A percentile compares a stretch with the other conserved stretches of the same genome.
phyloP scores from a whole-genome alignment of 2,797 vertebrate genomes.

The Pantherophis alleghaniensis region DNA sequence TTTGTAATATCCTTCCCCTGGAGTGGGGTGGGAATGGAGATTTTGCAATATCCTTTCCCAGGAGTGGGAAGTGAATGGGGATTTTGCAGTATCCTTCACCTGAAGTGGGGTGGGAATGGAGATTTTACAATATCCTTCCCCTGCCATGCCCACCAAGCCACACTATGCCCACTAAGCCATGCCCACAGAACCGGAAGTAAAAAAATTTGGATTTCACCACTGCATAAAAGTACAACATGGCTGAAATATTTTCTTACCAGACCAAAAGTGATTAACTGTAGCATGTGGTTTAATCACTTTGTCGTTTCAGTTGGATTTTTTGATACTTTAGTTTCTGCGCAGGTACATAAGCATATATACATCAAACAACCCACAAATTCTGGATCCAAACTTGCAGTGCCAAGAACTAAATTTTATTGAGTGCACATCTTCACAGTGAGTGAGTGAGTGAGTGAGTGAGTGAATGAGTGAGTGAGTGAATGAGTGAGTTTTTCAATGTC shows the following conservation, averaged over 20 bases:
- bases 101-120: no score
- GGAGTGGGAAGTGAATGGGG: no score
- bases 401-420: background rate
- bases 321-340: conserved; percentile 38
- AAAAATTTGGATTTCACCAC: no score
- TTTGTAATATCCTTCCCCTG: no score
- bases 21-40: no score
- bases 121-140: no score
- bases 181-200: no score
- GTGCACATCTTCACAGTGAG: conserved; percentile 8
- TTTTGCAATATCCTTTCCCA: no score
- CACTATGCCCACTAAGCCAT: no score
- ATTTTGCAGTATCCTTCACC: no score
- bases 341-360: background rate
- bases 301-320: conserved; percentile 13
- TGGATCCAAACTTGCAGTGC: conserved; percentile 11
- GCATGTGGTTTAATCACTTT: background rate
- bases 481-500: background rate
- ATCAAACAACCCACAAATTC: conserved; percentile 27
- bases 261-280: conserved; percentile 3
- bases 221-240: background rate
- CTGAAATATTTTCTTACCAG: conserved; percentile 41
- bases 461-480: conserved; percentile 2
- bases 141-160: no score
- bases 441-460: background rate